Evolutionary conservation across 1,140 invertebrate genomes (phyloP).

Genomic region (Nasonia longicornis): DNA sequence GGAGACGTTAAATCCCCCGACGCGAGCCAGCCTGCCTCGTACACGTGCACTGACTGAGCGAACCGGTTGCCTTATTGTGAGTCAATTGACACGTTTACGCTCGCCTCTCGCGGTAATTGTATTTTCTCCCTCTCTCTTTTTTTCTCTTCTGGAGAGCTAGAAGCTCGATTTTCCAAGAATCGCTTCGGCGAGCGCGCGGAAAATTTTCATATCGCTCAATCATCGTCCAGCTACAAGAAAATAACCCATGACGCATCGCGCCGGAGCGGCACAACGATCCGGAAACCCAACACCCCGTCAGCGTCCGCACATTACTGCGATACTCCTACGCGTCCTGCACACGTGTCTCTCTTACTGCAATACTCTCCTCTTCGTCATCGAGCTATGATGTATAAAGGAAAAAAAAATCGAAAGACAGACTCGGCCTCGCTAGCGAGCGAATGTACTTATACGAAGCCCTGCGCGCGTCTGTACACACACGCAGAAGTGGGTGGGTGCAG

Average conservation of each 20-base stretch:
- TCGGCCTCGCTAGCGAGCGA: background rate
- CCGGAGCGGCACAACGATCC: no score
- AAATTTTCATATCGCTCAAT: no score
- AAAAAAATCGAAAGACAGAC: background rate
- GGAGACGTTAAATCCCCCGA: conserved; percentile 25
- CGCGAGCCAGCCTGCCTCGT: background rate
- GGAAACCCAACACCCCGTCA: no score
- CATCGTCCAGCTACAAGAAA: no score
- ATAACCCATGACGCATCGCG: no score
- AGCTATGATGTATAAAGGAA: background rate
- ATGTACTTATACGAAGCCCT: conserved; percentile 27
- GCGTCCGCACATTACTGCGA: no score
- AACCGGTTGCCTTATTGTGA: conserved; percentile 3
- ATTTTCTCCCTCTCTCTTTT: background rate
- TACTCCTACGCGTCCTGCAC: no score
- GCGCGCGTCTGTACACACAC: background rate
- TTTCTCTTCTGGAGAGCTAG: background rate
- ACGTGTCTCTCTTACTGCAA: no score
- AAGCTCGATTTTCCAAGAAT: no score
- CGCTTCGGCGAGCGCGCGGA: no score
- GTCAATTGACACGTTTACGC: background rate
- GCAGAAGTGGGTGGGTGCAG: background rate
- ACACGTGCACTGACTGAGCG: background rate
- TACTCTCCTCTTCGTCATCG: background rate
- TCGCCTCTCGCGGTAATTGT: background rate